Evolutionary conservation across 2,113 vertebrate species (phyloP), one percentile per base, ranked within the genome.

Genomic region (Neolamprologus sp.): DNA sequence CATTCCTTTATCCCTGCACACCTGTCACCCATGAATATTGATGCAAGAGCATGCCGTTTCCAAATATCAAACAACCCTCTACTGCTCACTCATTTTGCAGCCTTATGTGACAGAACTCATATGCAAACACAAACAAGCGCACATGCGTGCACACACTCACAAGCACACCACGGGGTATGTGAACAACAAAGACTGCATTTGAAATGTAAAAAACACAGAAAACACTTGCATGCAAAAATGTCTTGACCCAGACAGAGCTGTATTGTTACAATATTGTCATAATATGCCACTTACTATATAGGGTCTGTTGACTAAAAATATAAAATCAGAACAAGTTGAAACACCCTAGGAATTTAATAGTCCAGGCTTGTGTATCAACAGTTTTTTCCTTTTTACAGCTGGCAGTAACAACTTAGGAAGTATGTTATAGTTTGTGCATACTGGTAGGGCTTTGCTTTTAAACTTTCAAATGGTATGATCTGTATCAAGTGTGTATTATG

Each of bases 1-100:
- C 55, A 16, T 83, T 47, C 54, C 82, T 83, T 53, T 30, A 87
- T 91, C 85, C 58, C 33, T 3, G 40, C 75, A 78, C 86, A 93
- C 87, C 90, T 88, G 90, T 91, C 86, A 47, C 12, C 60, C 40
- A 73, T 93, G 80, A 87, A 88, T 85, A 88, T 78, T 84, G 81
- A 89, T 68, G 88, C 60, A 16, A 37, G 40, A 81, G 84, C 35
- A 45, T 17, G 42, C 8, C 2, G 23, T 60, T 54, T 86, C 21
- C 55, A 49, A 19, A 91, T 82, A 81, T 33, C 23, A 87, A 80
- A 83, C 82, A 55, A 60, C 51, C 8, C 63, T 81, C 86, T 81
- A 49, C 73, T n/a, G 45, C 45, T 78, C 73, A 51, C 17, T 33
- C 45, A 33, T 49, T 78, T 78, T 78, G 45, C 73, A 78, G 45